Evolutionary conservation across 92 coral and sea anemone genomes (phyloP), one percentile per base, ranked within the genome.

Genomic region (Muricea muricata): DNA sequence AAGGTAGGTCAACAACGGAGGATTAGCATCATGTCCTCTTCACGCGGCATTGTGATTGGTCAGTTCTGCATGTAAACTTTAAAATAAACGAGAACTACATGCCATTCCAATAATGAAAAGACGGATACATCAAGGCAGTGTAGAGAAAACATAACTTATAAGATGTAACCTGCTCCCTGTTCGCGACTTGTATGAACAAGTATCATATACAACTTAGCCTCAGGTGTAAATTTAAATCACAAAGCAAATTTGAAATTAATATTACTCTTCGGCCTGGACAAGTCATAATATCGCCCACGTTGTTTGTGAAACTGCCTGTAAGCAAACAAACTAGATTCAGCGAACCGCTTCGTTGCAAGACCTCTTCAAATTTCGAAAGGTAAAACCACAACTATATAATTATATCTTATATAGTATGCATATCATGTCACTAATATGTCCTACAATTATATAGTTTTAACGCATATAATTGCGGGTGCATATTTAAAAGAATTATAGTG

Each of bases 141-240:
- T 15, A 60, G 2, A 60, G 14, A 63, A 63, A 24, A 26, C 30
- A 14, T 20, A 20, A 0, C 29, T 7, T 14, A 28, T 39, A 32
- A 39, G 35, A 63, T 28, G 23, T 10, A 28, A 63, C 18, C 1
- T 13, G 39, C 20, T 63, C 30, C 37, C 30, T 26, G 18, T 63
- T n/a, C n/a, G n/a, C n/a, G 15, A 20, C 60, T 1, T 17, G 26
- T 20, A 20, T 10, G 70, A 11, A 30, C 37, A 63, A 63, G 30
- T 63, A 63, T 20, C 70, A 63, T 63, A 60, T 60, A 63, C 18
- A 60, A 8, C 32, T 9, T n/a, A n/a, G n/a, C n/a, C n/a, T 7
- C 17, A 63, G 37, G 70, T 25, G 70, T 7, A 63, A 28, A 63
- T 63, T 63, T 63, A 39, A 63, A 63, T 63, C 12, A 63, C 70